These are phyloP conservation scores for Dicentrarchus labrax DNA, from an alignment of 2,113 vertebrate species.

Conservation along the genomic window DNA sequence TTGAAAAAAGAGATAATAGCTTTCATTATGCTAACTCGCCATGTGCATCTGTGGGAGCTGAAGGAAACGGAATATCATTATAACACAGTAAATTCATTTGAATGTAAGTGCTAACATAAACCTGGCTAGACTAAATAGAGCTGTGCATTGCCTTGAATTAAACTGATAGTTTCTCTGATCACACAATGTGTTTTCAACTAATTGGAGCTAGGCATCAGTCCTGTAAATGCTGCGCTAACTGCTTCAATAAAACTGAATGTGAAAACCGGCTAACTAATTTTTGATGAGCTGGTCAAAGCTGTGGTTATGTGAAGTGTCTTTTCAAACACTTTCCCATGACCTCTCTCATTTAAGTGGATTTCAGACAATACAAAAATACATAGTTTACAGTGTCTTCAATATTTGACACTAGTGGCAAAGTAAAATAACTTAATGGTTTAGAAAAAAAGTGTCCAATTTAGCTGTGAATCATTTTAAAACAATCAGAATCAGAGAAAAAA, in stretches of 20 bases:
- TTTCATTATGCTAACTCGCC: constrained; percentile 44
- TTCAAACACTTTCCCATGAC: background rate
- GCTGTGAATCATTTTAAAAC: constrained; percentile 35
- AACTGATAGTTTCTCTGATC: constrained; percentile 29
- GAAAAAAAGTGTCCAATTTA: constrained; percentile 17
- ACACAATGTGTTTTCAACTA: constrained; percentile 24
- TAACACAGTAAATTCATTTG: constrained; percentile 38
- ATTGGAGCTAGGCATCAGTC: constrained; percentile 41
- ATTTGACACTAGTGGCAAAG: constrained; percentile 6
- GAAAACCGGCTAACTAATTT: constrained; percentile 26
- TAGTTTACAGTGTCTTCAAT: constrained; percentile 24
- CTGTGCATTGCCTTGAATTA: constrained; percentile 29
- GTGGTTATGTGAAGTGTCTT: background rate
- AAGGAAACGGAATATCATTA: constrained; percentile 48
- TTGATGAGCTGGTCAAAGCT: constrained; percentile 23
- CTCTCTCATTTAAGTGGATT: constrained; percentile 13
- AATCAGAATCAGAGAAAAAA: constrained; percentile 16
- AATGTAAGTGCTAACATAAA: constrained; percentile 69
- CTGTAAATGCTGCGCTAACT: constrained; percentile 22
- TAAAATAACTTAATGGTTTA: constrained; percentile 19
- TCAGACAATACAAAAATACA: constrained; percentile 13
- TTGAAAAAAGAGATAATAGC: constrained; percentile 22
- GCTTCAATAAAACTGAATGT: constrained; percentile 16
- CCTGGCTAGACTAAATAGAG: constrained; percentile 48
- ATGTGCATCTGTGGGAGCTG: constrained; percentile 37